These are phyloP conservation scores for Xenops minutus DNA, from an alignment of 2,797 vertebrate species.

Conservation along the genomic window DNA sequence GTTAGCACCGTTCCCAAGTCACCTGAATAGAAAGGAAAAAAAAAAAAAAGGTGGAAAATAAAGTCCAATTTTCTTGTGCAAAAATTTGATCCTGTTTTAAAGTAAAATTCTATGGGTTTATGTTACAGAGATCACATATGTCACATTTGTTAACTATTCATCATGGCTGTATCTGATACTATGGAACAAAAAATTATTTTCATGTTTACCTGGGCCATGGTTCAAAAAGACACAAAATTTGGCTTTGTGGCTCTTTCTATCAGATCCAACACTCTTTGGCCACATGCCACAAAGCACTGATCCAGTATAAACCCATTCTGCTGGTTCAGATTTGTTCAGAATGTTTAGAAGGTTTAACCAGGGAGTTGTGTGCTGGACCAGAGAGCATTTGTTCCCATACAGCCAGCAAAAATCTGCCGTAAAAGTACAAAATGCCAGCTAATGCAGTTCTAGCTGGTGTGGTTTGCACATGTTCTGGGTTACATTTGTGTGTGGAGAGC, in stretches of 20 bases:
- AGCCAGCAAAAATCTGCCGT: not conserved
- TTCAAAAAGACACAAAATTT: not conserved
- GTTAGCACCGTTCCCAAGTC: not conserved
- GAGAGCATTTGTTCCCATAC: not conserved
- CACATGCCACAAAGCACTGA: not conserved
- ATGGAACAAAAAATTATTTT: not conserved
- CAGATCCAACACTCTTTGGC: not conserved
- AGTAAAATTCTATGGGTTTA: not conserved
- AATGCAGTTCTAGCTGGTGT: not conserved
- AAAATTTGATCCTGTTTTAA: not conserved
- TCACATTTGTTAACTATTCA: not conserved
- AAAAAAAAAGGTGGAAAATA: not conserved
- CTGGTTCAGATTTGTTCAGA: constrained; percentile 13
- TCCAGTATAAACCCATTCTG: not conserved
- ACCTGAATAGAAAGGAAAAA: not conserved
- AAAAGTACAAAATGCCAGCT: not conserved
- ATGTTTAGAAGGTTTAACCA: not conserved
- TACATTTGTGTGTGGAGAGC: not conserved
- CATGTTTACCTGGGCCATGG: not conserved
- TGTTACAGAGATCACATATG: not conserved
- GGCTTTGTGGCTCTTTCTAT: not conserved
- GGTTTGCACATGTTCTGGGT: not conserved
- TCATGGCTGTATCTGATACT: not conserved
- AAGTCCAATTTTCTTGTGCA: not conserved
- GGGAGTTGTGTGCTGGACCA: not conserved